These are phyloP conservation scores for Sebastes diaconus DNA, from an alignment of 2,797 vertebrate genomes.

Conservation along the genomic window DNA sequence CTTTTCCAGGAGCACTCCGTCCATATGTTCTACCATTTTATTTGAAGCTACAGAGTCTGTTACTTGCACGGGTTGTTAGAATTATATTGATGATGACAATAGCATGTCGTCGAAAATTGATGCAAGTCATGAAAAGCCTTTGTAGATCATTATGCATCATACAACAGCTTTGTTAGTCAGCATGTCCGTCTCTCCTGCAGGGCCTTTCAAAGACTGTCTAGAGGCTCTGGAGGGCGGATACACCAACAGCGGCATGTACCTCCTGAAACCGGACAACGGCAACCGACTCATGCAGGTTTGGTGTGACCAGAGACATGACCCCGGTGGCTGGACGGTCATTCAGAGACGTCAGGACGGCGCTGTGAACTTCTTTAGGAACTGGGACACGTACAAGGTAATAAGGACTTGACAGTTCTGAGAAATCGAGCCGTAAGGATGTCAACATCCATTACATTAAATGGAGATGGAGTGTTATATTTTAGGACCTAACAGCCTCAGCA, in stretches of 20 bases:
- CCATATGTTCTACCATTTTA: constrained; percentile 7
- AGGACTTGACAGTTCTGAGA: background rate
- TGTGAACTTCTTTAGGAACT: constrained; percentile 95
- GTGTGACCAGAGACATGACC: constrained; percentile 94
- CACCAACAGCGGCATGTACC: constrained; percentile 88
- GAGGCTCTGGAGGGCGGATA: constrained; percentile 89
- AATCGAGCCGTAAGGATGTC: background rate
- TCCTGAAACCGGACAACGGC: constrained; percentile 91
- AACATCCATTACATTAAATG: too few relatives aligned
- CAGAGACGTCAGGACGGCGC: constrained; percentile 92
- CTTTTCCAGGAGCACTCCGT: constrained; percentile 18
- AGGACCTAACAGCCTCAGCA: background rate
- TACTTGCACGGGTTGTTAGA: background rate
- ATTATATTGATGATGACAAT: background rate
- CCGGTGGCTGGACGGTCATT: constrained; percentile 94
- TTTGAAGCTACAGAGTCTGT: background rate
- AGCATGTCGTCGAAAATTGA: background rate
- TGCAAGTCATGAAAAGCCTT: background rate
- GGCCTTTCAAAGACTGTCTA: constrained; percentile 92
- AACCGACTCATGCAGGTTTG: constrained; percentile 94
- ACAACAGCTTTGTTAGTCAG: background rate
- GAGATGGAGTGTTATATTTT: too few relatives aligned
- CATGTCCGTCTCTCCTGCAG: constrained; percentile 62
- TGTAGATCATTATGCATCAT: background rate
- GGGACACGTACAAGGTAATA: constrained; percentile 92